These are phyloP conservation scores for Spodoptera exigua DNA, from an alignment of 2,888 invertebrate genomes.

Conservation along the genomic window DNA sequence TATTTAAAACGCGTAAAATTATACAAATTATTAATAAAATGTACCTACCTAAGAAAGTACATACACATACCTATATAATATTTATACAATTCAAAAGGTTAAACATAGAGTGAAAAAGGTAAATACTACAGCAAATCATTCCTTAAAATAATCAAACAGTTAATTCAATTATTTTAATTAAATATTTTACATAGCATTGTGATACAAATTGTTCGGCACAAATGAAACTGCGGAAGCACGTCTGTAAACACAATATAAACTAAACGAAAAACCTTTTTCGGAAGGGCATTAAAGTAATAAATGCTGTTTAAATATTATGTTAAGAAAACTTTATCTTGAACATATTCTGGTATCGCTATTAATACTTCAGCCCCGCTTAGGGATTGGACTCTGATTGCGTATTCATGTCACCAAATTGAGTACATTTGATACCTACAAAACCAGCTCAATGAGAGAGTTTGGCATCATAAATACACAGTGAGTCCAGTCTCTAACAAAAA, in stretches of 20 bases:
- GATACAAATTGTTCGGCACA: constrained; percentile 14
- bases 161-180: constrained; percentile 9
- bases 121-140: constrained; percentile 7
- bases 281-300: constrained; percentile 48
- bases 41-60: constrained; percentile 42
- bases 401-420: no score
- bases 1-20: constrained; percentile 42
- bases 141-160: constrained; percentile 19
- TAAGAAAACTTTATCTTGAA: constrained; percentile 51
- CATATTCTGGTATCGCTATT: constrained; percentile 42
- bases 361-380: constrained; percentile 44
- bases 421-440: no score
- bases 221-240: constrained; percentile 1
- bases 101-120: constrained; percentile 15
- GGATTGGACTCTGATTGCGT: background rate
- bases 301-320: constrained; percentile 50
- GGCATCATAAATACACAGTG: no score
- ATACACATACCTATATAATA: constrained; percentile 29
- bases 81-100: constrained; percentile 15
- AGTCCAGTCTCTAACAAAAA: constrained; percentile 3
- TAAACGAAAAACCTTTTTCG: constrained; percentile 19
- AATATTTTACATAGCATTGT: constrained; percentile 1
- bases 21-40: constrained; percentile 40
- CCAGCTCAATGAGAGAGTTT: no score
- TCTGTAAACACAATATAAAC: constrained; percentile 12